Evolutionary conservation across 2,113 vertebrate species (phyloP), one percentile per base, ranked within the genome.

Genomic region (Phycodurus eques): DNA sequence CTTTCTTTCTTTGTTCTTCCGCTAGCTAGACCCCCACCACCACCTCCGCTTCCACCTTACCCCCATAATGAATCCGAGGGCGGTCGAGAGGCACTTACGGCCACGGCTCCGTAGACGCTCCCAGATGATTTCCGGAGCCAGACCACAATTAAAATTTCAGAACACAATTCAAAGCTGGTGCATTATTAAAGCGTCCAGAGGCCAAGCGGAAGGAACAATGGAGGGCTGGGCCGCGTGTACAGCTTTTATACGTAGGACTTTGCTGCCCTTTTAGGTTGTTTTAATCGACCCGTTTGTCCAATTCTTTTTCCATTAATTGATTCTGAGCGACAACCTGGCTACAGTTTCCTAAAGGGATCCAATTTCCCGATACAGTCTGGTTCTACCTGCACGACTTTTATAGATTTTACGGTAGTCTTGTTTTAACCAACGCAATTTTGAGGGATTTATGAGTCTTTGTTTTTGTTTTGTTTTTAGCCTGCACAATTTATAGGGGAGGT

Each of bases 111-210:
- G 61, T 71, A 53, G 57, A 8, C 31, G 74, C 79, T 85, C 83
- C 46, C 87, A 90, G 90, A 92, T 91, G 92, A 57, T 83, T 74
- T 78, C 76, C 88, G 87, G 88, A 88, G 88, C 64, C 87, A 72
- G 85, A 78, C 77, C 85, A 88, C 89, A 91, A 92, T 92, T 93
- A 92, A 92, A 90, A 89, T 92, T 90, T 88, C 76, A 91, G 85
- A 87, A 80, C 81, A 85, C 86, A 88, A 87, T 88, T 89, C 87
- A 81, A 67, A 73, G 82, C 83, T 88, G 27, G 39, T 93, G 70
- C 70, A 93, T 93, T 91, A 92, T 93, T 93, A 76, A 87, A 83
- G 76, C 76, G 71, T 83, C 84, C 70, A 46, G 71, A 77, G 86
- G 76, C 65, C 49, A 14, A 44, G 72, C 20, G 0, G 71, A 66